phyloP scores from a whole-genome alignment of 2,888 invertebrate species.

The Erebia ligea region DNA sequence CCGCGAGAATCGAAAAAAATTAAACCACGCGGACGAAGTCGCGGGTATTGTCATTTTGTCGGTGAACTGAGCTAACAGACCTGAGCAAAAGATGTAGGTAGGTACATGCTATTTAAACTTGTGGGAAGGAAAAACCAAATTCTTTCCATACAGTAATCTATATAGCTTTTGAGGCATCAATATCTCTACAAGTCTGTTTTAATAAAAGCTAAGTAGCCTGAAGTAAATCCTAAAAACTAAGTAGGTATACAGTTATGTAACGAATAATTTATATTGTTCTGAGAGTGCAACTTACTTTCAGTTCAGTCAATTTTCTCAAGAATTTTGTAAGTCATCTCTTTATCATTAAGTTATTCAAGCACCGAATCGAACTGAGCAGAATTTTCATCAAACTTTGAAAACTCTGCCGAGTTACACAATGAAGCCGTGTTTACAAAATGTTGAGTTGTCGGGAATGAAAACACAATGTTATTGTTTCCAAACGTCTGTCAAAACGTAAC shows the following conservation, averaged over 20 bases:
- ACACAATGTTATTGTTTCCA: slow-evolving; percentile 56
- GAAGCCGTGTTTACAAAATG: slow-evolving; percentile 58
- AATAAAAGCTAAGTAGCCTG: neutral
- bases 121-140: too few relatives aligned
- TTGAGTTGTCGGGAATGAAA: slow-evolving; percentile 44
- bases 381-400: slow-evolving; percentile 35
- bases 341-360: slow-evolving; percentile 24
- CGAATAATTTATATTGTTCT: neutral
- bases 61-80: too few relatives aligned
- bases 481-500: slow-evolving; percentile 58
- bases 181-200: neutral
- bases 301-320: neutral
- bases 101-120: too few relatives aligned
- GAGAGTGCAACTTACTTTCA: neutral
- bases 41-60: too few relatives aligned
- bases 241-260: neutral
- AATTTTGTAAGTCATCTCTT: slow-evolving; percentile 28
- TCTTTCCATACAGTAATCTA: neutral
- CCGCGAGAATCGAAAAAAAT: too few relatives aligned
- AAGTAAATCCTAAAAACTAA: too few relatives aligned
- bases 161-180: neutral
- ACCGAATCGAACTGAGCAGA: neutral
- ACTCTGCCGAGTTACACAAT: slow-evolving; percentile 49
- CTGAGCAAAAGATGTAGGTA: too few relatives aligned
- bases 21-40: too few relatives aligned